phyloP scores from a whole-genome alignment of 2,113 vertebrate species.

The Proteles cristata region DNA sequence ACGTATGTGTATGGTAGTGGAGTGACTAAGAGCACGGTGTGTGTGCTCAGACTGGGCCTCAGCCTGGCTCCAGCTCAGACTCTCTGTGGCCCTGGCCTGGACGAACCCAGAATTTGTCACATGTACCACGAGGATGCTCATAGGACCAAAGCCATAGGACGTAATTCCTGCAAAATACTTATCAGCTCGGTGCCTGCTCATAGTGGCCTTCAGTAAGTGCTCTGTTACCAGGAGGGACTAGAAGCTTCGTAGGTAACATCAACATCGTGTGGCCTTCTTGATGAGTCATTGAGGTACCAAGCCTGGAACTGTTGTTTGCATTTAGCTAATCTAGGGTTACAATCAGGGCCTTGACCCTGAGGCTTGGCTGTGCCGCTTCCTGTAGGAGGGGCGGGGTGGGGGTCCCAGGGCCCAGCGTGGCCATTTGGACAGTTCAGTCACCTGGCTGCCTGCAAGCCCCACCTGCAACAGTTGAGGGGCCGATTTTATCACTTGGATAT shows the following conservation, averaged over 20 bases:
- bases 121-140: background rate
- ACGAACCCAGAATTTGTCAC: background rate
- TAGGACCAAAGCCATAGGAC: background rate
- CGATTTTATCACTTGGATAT: background rate
- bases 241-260: background rate
- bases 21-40: background rate
- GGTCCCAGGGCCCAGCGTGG: background rate
- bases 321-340: background rate
- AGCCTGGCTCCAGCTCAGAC: background rate
- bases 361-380: background rate
- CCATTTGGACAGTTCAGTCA: background rate
- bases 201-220: background rate
- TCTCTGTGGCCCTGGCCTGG: background rate
- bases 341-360: accelerated
- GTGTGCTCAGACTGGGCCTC: background rate
- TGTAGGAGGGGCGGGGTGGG: background rate
- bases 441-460: too few species aligned
- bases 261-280: background rate
- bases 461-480: background rate
- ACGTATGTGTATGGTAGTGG: accelerated
- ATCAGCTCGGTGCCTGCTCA: too few species aligned
- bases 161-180: background rate
- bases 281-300: background rate
- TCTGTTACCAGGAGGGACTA: background rate
- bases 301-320: background rate